phyloP scores from a whole-genome alignment of 2,888 invertebrate genomes.

The Patella depressa region DNA sequence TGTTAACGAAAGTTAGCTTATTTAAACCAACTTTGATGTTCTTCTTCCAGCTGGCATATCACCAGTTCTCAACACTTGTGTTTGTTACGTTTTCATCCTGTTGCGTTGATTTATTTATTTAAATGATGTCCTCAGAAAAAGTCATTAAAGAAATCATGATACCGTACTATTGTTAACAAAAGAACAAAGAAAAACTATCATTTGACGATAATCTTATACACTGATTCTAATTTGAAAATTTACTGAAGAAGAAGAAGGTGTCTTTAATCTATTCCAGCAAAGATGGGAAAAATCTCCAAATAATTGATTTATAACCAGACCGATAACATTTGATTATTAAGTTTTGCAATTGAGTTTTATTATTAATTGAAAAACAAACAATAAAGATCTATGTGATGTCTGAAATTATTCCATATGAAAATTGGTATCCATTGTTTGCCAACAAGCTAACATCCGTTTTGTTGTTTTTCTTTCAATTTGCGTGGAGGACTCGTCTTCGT shows the following conservation, averaged over 20 bases:
- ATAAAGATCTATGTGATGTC: constrained; percentile 19
- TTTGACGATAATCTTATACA: too few relatives aligned
- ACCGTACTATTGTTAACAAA: too few relatives aligned
- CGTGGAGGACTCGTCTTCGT: constrained; percentile 80
- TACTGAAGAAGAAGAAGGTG: neutral
- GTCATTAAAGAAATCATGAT: too few relatives aligned
- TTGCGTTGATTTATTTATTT: too few relatives aligned
- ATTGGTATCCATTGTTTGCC: constrained; percentile 35
- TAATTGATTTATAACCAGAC: neutral
- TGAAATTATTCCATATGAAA: constrained; percentile 15
- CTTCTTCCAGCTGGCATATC: constrained; percentile 27
- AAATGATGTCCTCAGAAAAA: too few relatives aligned
- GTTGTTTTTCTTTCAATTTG: constrained; percentile 80
- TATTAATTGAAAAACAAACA: neutral
- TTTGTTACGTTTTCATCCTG: constrained; percentile 8
- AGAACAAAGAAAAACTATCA: too few relatives aligned
- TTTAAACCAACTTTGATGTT: constrained; percentile 21
- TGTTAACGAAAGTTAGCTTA: too few relatives aligned
- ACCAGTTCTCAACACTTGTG: constrained; percentile 19
- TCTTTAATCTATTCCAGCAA: neutral
- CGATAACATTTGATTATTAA: too few relatives aligned
- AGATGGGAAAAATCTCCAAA: neutral
- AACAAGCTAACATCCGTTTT: constrained; percentile 65
- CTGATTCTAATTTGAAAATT: too few relatives aligned
- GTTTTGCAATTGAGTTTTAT: too few relatives aligned